Evolutionary conservation across 2,888 invertebrate species (phyloP), one percentile per base, ranked within the genome.

Genomic region (Drosophila greeni): DNA sequence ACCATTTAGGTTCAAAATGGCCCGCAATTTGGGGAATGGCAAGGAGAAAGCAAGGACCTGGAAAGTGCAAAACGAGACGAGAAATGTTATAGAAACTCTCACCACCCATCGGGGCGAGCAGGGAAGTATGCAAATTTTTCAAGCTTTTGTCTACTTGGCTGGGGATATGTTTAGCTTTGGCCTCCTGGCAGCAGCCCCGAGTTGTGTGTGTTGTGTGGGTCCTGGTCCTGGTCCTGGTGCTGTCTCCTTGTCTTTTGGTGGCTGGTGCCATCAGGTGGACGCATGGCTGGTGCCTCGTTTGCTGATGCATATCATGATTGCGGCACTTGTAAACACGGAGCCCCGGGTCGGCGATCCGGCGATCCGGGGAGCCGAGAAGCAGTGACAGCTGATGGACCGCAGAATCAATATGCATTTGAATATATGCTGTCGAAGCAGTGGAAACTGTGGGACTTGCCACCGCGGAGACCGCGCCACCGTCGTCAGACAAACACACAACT

Each of bases 371-470:
- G 16, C 6, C 20, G 20, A 34, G 37, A 14, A 40, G 16, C 62
- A 53, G 48, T 37, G 52, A 40, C 53, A 70, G 66, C 69, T 72
- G 69, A 68, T 66, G 73, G 82, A 76, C 81, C 78, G 65, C 82
- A 75, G 82, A 81, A 79, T 85, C 79, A 85, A 85, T 85, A 85
- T 81, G 70, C 84, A 85, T 85, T 74, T 83, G 66, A 77, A 79
- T 85, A 79, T 85, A 74, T 74, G 81, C 49, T 58, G 29, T 51
- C 47, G 59, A n/a, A 48, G 43, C 48, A 48, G 53, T 5, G 24
- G 14, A 12, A 23, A 23, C 20, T 9, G 7, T 2, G 20, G 52
- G 33, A 23, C 14, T 14, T 54, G 33, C 26, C 37, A 33, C 26
- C 49, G 23, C 26, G 53, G 37, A 49, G 36, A 39, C 37, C 37